Evolutionary conservation across 2,797 vertebrate genomes (phyloP).

Genomic region (Agapornis canus): DNA sequence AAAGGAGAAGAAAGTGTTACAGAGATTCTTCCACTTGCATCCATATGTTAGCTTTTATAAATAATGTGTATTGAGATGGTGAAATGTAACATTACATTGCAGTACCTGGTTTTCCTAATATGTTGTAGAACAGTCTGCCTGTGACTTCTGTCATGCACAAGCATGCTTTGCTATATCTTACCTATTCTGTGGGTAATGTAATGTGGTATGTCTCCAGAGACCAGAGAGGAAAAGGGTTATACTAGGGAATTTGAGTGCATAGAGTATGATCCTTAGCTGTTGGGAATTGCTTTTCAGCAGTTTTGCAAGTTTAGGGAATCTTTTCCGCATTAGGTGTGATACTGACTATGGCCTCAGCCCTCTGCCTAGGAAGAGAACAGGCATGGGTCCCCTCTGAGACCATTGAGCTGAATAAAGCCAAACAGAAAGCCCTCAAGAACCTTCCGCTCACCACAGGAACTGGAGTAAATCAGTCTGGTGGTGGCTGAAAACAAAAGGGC

Average conservation of each 20-base stretch:
- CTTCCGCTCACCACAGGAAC: fast-evolving
- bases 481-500: not conserved
- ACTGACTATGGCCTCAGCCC: not conserved
- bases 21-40: constrained; percentile 21
- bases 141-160: not conserved
- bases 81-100: not conserved
- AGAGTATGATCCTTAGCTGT: not conserved
- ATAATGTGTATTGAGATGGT: not conserved
- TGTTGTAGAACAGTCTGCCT: not conserved
- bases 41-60: not conserved
- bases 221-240: not conserved
- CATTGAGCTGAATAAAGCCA: not conserved
- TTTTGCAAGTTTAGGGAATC: not conserved
- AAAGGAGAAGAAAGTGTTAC: not conserved
- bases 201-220: fast-evolving
- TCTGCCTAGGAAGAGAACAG: fast-evolving
- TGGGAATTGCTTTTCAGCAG: not conserved
- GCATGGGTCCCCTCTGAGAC: fast-evolving
- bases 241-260: not conserved
- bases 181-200: fast-evolving
- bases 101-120: not conserved
- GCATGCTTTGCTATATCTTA: fast-evolving
- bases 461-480: not conserved
- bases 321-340: fast-evolving
- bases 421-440: not conserved